These are phyloP conservation scores for Coenonympha arcania DNA, from an alignment of 2,888 invertebrate genomes.

Conservation along the genomic window DNA sequence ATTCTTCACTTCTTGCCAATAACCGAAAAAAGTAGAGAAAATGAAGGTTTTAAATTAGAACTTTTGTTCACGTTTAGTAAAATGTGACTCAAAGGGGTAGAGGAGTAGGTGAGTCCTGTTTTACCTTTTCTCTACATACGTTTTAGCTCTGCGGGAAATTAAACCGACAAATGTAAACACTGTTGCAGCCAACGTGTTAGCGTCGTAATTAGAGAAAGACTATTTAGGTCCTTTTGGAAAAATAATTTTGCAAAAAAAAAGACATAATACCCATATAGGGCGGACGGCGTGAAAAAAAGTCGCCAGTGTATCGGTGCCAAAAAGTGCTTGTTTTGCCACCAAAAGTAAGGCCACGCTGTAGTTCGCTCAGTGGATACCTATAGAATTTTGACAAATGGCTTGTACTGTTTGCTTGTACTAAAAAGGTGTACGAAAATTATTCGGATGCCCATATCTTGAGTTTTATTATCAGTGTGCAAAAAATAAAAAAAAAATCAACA, in stretches of 20 bases:
- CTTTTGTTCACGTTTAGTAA: neutral
- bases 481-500: too few relatives aligned
- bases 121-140: slow-evolving; percentile 9
- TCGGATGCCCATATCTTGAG: too few relatives aligned
- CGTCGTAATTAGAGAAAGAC: slow-evolving; percentile 14
- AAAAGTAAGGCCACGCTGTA: too few relatives aligned
- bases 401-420: too few relatives aligned
- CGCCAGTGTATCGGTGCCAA: too few relatives aligned
- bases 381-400: too few relatives aligned
- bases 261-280: too few relatives aligned
- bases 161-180: slow-evolving; percentile 20
- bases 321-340: too few relatives aligned
- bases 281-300: too few relatives aligned
- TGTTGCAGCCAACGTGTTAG: slow-evolving; percentile 12
- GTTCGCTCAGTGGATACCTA: too few relatives aligned
- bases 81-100: neutral
- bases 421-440: too few relatives aligned
- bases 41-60: neutral
- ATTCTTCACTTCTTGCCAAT: neutral
- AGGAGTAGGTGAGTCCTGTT: neutral
- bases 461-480: too few relatives aligned
- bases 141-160: slow-evolving; percentile 21
- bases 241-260: neutral
- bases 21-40: neutral
- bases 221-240: neutral